A percentile compares a stretch with the other conserved stretches of the same genome.
These are phyloP conservation scores for Myathropa florea DNA, from an alignment of 2,888 invertebrate genomes.

Conservation along the genomic window DNA sequence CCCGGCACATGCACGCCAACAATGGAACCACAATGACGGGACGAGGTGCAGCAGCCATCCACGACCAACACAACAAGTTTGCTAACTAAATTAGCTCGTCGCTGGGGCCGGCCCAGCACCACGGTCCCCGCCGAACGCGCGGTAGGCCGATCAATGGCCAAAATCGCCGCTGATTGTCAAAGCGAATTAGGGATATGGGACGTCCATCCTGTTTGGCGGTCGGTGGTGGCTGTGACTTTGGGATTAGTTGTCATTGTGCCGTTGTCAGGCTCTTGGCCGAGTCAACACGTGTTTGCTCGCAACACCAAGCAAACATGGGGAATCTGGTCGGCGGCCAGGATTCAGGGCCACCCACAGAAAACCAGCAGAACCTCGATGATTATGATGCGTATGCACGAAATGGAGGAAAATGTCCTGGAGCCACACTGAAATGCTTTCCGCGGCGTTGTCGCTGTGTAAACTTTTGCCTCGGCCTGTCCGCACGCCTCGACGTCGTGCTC, in stretches of 20 bases:
- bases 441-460: neutral
- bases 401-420: neutral
- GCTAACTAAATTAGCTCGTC: slow-evolving; percentile 51
- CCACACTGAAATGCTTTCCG: neutral
- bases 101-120: neutral
- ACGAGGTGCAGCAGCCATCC: slow-evolving; percentile 42
- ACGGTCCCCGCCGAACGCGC: slow-evolving; percentile 2
- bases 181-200: slow-evolving; percentile 35
- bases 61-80: slow-evolving; percentile 54
- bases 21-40: slow-evolving; percentile 35
- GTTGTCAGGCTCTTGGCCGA: neutral
- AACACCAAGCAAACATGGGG: slow-evolving; percentile 39
- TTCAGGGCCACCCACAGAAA: neutral
- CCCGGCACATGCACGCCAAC: neutral
- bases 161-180: slow-evolving; percentile 49
- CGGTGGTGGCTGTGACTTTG: slow-evolving; percentile 14
- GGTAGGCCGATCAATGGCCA: slow-evolving; percentile 19
- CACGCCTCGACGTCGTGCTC: neutral
- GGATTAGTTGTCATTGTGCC: slow-evolving; percentile 7
- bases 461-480: neutral
- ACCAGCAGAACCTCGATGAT: slow-evolving; percentile 1
- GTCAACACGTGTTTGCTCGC: slow-evolving; percentile 23
- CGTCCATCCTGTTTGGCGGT: neutral
- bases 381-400: neutral
- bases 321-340: slow-evolving; percentile 34